phyloP scores from a whole-genome alignment of 2,888 invertebrate genomes.

The Tiliacea aurago region DNA sequence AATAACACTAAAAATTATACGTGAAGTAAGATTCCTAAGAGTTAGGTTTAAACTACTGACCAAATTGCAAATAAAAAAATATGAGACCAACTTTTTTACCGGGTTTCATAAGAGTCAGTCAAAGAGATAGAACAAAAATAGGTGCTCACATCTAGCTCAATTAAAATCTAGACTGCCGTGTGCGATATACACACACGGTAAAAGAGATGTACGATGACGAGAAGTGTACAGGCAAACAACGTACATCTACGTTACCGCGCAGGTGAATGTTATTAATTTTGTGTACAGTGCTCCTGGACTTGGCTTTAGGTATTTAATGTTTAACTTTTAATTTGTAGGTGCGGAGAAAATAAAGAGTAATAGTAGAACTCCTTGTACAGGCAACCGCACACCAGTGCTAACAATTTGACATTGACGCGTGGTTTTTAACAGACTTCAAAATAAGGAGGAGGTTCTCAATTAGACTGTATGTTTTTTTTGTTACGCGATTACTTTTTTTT shows the following conservation, averaged over 20 bases:
- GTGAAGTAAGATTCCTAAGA: no score
- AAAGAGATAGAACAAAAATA: not conserved
- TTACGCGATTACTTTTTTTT: no score
- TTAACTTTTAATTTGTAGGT: not conserved
- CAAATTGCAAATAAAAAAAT: not conserved
- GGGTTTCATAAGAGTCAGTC: not conserved
- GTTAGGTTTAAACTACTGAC: no score
- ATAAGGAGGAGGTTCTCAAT: no score
- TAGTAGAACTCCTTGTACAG: no score
- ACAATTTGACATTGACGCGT: not conserved
- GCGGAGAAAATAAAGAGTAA: not conserved
- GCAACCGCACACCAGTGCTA: not conserved
- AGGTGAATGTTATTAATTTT: not conserved
- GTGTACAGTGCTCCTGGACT: not conserved
- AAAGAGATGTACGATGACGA: no score
- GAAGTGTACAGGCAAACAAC: not conserved
- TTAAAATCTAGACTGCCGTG: conserved; percentile 1
- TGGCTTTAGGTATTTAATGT: not conserved
- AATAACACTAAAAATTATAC: not conserved
- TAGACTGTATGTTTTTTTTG: no score
- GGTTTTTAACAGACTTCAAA: no score
- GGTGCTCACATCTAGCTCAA: not conserved
- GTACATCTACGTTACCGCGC: not conserved
- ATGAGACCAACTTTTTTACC: not conserved
- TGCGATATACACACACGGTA: not conserved